A percentile compares a stretch with the other conserved stretches of the same genome.
phyloP scores from a whole-genome alignment of 1,140 invertebrate genomes.

The Pogonomyrmex californicus region DNA sequence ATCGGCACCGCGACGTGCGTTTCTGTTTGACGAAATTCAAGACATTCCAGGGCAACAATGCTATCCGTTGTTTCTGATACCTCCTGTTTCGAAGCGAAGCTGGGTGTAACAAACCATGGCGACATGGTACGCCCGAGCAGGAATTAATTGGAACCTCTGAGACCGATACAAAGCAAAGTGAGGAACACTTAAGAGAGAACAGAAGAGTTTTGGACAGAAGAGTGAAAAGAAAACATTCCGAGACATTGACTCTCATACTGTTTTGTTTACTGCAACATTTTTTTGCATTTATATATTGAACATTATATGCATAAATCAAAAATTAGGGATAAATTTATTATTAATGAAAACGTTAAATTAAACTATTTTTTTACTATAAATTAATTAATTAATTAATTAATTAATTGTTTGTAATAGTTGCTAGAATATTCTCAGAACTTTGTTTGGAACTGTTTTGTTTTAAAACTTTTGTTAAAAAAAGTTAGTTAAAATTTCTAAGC shows the following conservation, averaged over 20 bases:
- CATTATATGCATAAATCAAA: background rate
- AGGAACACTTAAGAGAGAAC: background rate
- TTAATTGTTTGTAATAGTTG: too few species aligned
- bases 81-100: background rate
- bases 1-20: constrained; percentile 48
- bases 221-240: background rate
- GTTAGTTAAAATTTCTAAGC: constrained; percentile 13
- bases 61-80: constrained; percentile 55
- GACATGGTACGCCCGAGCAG: constrained; percentile 28
- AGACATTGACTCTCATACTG: background rate
- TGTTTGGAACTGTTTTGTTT: background rate
- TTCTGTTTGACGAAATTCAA: constrained; percentile 69
- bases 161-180: background rate
- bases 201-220: too few species aligned
- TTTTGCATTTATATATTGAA: background rate
- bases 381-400: too few species aligned
- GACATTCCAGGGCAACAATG: constrained; percentile 56
- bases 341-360: too few species aligned
- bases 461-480: constrained; percentile 15
- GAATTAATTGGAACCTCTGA: constrained; percentile 32
- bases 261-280: background rate
- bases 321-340: too few species aligned
- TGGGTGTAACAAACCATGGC: constrained; percentile 2
- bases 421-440: background rate
- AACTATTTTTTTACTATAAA: too few species aligned